Conservation (phyloP, 1,140 invertebrate genomes). For the Pseudomyrmex cubaensis region DNA sequence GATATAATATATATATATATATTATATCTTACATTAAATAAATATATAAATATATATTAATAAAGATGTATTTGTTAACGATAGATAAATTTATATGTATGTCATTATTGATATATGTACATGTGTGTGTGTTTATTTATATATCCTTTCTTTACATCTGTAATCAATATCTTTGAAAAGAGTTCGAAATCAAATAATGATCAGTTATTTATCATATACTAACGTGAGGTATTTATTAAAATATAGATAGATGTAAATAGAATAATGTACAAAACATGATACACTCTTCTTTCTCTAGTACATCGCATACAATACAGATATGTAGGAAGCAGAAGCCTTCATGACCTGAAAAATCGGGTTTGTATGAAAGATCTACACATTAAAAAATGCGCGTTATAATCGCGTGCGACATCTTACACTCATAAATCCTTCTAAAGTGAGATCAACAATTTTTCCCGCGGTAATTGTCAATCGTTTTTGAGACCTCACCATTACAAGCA, state of each 20-base stretch:
- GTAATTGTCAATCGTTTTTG: slow-evolving; percentile 60
- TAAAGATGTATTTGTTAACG: slow-evolving; percentile 1
- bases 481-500: slow-evolving; percentile 62
- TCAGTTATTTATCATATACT: neutral
- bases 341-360: slow-evolving; percentile 39
- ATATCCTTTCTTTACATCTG: neutral
- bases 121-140: neutral
- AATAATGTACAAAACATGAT: neutral
- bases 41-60: neutral
- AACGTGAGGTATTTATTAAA: neutral
- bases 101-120: slow-evolving; percentile 29
- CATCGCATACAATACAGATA: slow-evolving; percentile 47
- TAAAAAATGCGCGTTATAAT: neutral
- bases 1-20: too few species aligned
- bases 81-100: neutral
- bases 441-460: slow-evolving; percentile 55
- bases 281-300: slow-evolving; percentile 15
- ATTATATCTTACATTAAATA: too few species aligned
- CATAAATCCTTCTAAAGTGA: slow-evolving; percentile 60
- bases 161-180: slow-evolving; percentile 3
- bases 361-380: neutral
- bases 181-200: neutral
- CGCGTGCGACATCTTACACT: slow-evolving; percentile 36
- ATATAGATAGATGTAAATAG: neutral
- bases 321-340: slow-evolving; percentile 53